A percentile compares a stretch with the other conserved stretches of the same genome.
phyloP scores from a whole-genome alignment of 2,888 invertebrate species.

The Harpalus rufipes region DNA sequence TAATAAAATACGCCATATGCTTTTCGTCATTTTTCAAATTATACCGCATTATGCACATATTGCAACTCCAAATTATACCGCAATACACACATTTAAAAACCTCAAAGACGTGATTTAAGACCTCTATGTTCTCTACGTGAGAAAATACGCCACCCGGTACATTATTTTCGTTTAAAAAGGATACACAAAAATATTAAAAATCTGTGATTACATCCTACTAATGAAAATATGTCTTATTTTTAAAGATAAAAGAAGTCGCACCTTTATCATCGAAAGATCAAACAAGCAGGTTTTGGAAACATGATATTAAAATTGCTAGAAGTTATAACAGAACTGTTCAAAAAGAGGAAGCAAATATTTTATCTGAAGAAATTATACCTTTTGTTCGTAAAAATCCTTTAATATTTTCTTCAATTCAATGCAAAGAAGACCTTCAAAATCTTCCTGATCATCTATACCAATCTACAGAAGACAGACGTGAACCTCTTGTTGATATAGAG shows the following conservation, averaged over 20 bases:
- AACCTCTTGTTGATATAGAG: conserved; percentile 68
- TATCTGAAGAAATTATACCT: conserved; percentile 74
- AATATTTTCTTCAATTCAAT: conserved; percentile 34
- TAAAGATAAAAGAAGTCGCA: conserved; percentile 82
- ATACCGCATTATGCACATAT: no score
- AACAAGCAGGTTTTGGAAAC: conserved; percentile 80
- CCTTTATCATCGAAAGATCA: conserved; percentile 78
- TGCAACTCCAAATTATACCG: no score
- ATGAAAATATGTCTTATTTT: conserved; percentile 46
- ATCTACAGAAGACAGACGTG: conserved; percentile 71
- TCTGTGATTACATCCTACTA: no score
- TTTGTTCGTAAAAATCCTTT: conserved; percentile 57
- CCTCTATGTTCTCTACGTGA: no score
- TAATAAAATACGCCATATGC: no score
- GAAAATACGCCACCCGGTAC: no score
- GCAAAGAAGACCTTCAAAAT: conserved; percentile 51
- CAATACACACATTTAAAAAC: no score
- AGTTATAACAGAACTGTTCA: conserved; percentile 79
- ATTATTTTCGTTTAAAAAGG: no score
- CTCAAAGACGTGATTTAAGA: no score
- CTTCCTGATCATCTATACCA: conserved; percentile 69
- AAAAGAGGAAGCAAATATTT: conserved; percentile 72
- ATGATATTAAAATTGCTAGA: conserved; percentile 82
- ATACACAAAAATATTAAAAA: no score
- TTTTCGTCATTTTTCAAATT: no score